Conservation (phyloP, 2,113 vertebrate genomes). For the Hippocampus guttulatus region DNA sequence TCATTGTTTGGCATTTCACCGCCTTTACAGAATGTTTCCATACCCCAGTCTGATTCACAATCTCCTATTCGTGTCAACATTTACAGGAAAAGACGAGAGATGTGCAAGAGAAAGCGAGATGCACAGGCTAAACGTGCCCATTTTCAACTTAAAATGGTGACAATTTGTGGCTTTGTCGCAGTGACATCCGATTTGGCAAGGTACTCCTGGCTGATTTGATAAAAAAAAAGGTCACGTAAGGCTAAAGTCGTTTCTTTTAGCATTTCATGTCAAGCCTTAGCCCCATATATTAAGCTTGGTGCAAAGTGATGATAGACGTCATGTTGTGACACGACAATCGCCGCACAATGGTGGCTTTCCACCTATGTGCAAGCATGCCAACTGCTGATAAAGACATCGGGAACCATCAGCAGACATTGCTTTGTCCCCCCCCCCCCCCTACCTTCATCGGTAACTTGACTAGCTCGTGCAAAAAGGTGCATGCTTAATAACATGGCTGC, state of each 20-base stretch:
- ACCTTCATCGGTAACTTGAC: conserved; percentile 24
- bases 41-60: neutral
- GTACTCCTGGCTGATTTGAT: neutral
- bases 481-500: conserved; percentile 26
- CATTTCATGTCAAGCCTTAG: neutral
- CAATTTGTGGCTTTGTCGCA: neutral
- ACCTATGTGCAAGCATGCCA: conserved; percentile 8
- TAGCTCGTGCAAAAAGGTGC: conserved; percentile 12
- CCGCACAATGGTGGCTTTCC: conserved; percentile 39
- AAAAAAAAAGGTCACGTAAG: conserved; percentile 39
- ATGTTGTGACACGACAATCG: conserved; percentile 18
- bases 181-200: neutral
- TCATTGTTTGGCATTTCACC: neutral
- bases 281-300: neutral
- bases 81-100: neutral
- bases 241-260: conserved; percentile 5
- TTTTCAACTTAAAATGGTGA: neutral
- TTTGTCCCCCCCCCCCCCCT: conserved; percentile 7
- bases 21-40: neutral
- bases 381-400: conserved; percentile 7
- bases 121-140: neutral
- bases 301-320: conserved; percentile 7
- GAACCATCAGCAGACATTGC: conserved; percentile 21
- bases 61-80: neutral
- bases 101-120: neutral